Evolutionary conservation across 92 coral and sea anemone genomes (phyloP).

Genomic region (Micromussa lordhowensis): DNA sequence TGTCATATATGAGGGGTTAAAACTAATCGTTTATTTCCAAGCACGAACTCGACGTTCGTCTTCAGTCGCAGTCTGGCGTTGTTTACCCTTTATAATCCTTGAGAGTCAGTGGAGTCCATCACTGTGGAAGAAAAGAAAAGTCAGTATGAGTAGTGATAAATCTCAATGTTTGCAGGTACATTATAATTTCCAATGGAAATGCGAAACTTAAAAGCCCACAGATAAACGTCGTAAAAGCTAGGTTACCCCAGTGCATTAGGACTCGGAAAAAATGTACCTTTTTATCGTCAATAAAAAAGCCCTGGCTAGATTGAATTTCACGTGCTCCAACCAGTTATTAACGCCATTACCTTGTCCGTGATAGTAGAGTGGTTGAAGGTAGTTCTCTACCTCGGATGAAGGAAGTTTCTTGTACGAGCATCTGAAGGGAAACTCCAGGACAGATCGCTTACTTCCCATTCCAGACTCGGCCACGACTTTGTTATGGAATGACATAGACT

Average conservation of each 20-base stretch:
- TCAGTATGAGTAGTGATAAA: not conserved
- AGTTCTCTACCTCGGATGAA: not conserved
- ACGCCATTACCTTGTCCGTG: constrained; percentile 18
- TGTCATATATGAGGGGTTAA: too few relatives aligned
- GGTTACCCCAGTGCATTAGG: too few relatives aligned
- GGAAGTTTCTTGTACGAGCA: constrained; percentile 29
- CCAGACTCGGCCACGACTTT: constrained; percentile 30
- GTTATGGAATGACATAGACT: constrained; percentile 27
- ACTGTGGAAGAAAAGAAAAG: not conserved
- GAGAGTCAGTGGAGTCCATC: constrained; percentile 5
- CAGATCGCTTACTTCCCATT: constrained; percentile 13
- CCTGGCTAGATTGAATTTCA: not conserved
- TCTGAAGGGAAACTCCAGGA: constrained; percentile 20
- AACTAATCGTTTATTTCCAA: not conserved
- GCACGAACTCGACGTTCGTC: not conserved
- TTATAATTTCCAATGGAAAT: too few relatives aligned
- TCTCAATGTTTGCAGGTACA: too few relatives aligned
- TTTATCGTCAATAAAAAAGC: too few relatives aligned
- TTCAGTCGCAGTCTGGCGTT: not conserved
- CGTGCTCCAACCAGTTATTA: not conserved
- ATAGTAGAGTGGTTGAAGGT: constrained; percentile 13
- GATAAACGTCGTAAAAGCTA: too few relatives aligned
- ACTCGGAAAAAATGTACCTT: too few relatives aligned
- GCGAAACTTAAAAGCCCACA: too few relatives aligned
- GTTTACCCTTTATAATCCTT: not conserved